Percentiles rank a stretch among this genome's conserved stretches.
These are phyloP conservation scores for Augochlorella aurata DNA, from an alignment of 2,888 invertebrate species.

Conservation along the genomic window DNA sequence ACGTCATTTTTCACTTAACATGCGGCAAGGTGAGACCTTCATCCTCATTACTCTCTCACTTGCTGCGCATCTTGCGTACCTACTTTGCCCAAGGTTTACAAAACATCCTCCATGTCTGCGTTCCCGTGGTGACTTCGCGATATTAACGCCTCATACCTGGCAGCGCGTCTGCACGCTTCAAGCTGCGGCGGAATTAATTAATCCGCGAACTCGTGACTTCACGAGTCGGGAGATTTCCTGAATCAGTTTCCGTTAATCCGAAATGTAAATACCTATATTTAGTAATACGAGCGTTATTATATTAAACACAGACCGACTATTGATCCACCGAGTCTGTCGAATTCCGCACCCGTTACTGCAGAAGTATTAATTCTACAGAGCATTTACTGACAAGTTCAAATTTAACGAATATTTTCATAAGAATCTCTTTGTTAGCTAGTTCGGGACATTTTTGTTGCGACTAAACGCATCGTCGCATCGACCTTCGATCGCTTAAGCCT, in stretches of 20 bases:
- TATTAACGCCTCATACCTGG: conserved; percentile 1
- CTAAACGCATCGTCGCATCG: too few relatives aligned
- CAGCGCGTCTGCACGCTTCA: not conserved
- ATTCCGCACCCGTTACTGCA: not conserved
- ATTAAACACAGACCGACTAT: not conserved
- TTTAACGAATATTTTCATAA: too few relatives aligned
- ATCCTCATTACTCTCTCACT: conserved; percentile 19
- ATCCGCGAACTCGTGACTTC: not conserved
- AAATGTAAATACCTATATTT: not conserved
- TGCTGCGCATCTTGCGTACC: conserved; percentile 14
- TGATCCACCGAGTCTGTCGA: not conserved
- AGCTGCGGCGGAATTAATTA: not conserved
- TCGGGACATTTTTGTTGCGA: too few relatives aligned
- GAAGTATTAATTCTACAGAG: not conserved
- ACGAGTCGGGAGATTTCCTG: not conserved
- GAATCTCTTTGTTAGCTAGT: too few relatives aligned
- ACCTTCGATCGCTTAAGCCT: too few relatives aligned
- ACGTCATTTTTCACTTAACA: conserved; percentile 44
- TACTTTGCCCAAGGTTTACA: conserved; percentile 1
- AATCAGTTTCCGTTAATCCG: not conserved
- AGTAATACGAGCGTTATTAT: not conserved
- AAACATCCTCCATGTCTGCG: not conserved
- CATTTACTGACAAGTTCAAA: too few relatives aligned
- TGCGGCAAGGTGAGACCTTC: conserved; percentile 22
- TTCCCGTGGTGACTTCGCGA: not conserved